Evolutionary conservation across 2,888 invertebrate species (phyloP), one percentile per base, ranked within the genome.

Genomic region (Shargacucullia verbasci): DNA sequence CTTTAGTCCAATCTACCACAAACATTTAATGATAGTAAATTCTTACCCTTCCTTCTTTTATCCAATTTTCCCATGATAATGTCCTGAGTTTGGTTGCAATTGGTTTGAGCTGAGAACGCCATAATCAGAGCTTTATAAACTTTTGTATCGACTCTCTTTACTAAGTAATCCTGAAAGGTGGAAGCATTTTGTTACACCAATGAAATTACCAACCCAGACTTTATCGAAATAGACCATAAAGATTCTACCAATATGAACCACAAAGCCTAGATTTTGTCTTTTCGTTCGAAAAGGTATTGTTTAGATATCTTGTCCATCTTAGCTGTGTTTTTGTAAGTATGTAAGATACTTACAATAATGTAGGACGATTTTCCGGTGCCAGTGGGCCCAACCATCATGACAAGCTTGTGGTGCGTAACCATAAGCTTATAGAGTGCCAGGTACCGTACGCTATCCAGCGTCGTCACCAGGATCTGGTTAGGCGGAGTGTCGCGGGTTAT

Each of bases 301-400:
- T n/a, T n/a, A n/a, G n/a, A 20, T 4, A 20, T 20, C 20, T 20
- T 20, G 20, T 20, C 20, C 4, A 20, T 20, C 20, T 4, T 20
- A 20, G 20, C 20, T 4, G 20, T 20, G 2, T 20, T 20, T 3
- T 20, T 20, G 20, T 20, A 20, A 20, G 6, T 34, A 14, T 2
- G 31, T 29, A 39, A 9, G 85, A 6, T 41, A 73, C 93, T 90
- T 85, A 96, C 96, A 81, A 97, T 96, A 13, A 97, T 96, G 75
- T 99, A 98, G 43, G 97, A 97, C 5, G 98, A 98, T 90, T 99
- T 99, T 55, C 99, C 99, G 0, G 99, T 99, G 33, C 99, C 98
- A 0, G 99, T 99, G 0, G 99, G 98, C 0, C 99, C 99, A 0
- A 98, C 97, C 86, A 98, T 95, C 95, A 99, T 96, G 40, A 97